Evolutionary conservation across 2,888 invertebrate genomes (phyloP).

Genomic region (Sarcophaga subvicina): DNA sequence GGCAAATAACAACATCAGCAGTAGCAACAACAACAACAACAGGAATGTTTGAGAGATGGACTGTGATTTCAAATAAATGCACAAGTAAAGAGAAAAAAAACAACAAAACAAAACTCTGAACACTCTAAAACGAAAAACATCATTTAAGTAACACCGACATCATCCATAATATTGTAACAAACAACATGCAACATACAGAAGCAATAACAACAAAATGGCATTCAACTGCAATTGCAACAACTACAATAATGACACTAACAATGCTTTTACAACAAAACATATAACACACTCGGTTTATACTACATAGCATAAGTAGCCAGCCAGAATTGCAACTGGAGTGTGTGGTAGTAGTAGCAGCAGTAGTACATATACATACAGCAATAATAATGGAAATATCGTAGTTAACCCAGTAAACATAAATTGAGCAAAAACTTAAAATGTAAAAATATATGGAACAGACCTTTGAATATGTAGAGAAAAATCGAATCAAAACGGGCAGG

Average conservation of each 20-base stretch:
- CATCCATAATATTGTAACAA: constrained; percentile 47
- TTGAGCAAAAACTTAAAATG: background rate
- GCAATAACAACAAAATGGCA: constrained; percentile 62
- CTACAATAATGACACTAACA: constrained; percentile 28
- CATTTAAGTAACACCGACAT: constrained; percentile 39
- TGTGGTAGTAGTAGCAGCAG: no score
- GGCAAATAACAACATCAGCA: constrained; percentile 21
- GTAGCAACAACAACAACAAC: constrained; percentile 1
- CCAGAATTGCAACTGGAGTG: background rate
- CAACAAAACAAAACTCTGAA: no score
- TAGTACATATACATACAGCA: background rate
- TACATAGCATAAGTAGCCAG: background rate
- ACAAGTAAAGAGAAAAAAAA: constrained; percentile 12
- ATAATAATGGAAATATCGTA: background rate
- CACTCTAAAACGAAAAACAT: constrained; percentile 30
- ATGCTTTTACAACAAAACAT: constrained; percentile 51
- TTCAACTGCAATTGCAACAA: constrained; percentile 36
- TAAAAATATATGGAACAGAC: background rate
- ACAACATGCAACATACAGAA: constrained; percentile 66
- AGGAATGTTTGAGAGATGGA: constrained; percentile 45
- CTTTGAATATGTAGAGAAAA: background rate
- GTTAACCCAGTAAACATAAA: background rate
- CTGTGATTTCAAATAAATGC: constrained; percentile 35
- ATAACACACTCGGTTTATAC: constrained; percentile 4
- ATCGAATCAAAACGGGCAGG: no score